phyloP scores from a whole-genome alignment of 2,797 vertebrate genomes.

The Rhinogobio ventralis region DNA sequence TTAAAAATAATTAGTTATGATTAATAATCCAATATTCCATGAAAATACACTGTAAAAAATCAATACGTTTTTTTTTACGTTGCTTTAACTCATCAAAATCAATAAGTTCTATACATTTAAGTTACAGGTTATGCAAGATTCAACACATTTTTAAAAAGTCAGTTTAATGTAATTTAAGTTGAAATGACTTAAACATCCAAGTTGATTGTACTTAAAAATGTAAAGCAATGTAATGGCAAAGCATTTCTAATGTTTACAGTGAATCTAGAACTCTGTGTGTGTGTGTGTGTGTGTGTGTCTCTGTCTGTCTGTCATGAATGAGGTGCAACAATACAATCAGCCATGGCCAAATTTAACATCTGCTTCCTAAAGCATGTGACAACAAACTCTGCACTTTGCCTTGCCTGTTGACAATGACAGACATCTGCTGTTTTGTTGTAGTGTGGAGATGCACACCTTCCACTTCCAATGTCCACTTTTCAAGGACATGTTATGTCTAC shows the following conservation, averaged over 20 bases:
- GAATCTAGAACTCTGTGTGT: too few species aligned
- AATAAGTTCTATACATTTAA: too few species aligned
- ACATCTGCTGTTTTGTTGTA: constrained; percentile 2
- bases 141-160: too few species aligned
- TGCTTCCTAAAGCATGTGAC: neutral
- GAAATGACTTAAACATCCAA: too few species aligned
- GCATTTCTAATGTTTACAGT: too few species aligned
- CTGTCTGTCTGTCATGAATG: neutral
- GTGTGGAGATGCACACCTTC: neutral
- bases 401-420: neutral
- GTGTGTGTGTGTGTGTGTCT: too few species aligned
- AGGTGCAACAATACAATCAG: neutral
- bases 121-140: too few species aligned
- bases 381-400: constrained; percentile 10
- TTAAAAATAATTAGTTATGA: neutral
- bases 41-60: neutral
- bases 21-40: neutral
- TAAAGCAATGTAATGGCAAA: too few species aligned
- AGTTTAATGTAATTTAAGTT: too few species aligned
- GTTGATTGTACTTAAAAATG: too few species aligned
- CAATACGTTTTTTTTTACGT: too few species aligned
- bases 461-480: neutral
- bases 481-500: neutral
- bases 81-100: too few species aligned
- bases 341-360: constrained; percentile 10